Evolutionary conservation across 2,888 invertebrate species (phyloP).

Genomic region (Epiblema foenella): DNA sequence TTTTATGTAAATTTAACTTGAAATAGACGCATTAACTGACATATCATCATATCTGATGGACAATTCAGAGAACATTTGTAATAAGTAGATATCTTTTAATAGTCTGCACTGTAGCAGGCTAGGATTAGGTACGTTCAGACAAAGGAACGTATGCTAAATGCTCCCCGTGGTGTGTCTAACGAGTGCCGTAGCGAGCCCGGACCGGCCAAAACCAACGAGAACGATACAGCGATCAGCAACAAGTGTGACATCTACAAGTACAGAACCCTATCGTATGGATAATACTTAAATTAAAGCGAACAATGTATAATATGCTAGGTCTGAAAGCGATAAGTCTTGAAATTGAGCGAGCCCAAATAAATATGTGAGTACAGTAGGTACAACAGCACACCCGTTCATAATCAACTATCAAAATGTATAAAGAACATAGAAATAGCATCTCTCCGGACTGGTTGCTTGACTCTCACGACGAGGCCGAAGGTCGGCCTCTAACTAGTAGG

Average conservation of each 20-base stretch:
- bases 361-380: slow-evolving; percentile 67
- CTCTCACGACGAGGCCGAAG: slow-evolving; percentile 1
- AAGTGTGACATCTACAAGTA: slow-evolving; percentile 78
- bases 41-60: not conserved
- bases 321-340: slow-evolving; percentile 82
- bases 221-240: slow-evolving; percentile 75
- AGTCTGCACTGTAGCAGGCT: not conserved
- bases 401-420: slow-evolving; percentile 56
- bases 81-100: not conserved
- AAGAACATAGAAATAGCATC: slow-evolving; percentile 13
- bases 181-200: slow-evolving; percentile 51
- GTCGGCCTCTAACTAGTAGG: not conserved
- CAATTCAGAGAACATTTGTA: not conserved
- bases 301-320: slow-evolving; percentile 64
- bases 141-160: not conserved
- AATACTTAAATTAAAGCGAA: slow-evolving; percentile 69
- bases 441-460: slow-evolving; percentile 1
- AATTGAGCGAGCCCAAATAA: slow-evolving; percentile 83
- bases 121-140: not conserved
- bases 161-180: not conserved
- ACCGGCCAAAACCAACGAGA: slow-evolving; percentile 71
- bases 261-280: slow-evolving; percentile 72
- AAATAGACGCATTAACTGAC: not conserved
- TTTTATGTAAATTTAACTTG: not conserved
- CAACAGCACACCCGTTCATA: slow-evolving; percentile 72